A percentile compares a stretch with the other conserved stretches of the same genome.
phyloP scores from a whole-genome alignment of 2,888 invertebrate species.

The Clunio marinus region DNA sequence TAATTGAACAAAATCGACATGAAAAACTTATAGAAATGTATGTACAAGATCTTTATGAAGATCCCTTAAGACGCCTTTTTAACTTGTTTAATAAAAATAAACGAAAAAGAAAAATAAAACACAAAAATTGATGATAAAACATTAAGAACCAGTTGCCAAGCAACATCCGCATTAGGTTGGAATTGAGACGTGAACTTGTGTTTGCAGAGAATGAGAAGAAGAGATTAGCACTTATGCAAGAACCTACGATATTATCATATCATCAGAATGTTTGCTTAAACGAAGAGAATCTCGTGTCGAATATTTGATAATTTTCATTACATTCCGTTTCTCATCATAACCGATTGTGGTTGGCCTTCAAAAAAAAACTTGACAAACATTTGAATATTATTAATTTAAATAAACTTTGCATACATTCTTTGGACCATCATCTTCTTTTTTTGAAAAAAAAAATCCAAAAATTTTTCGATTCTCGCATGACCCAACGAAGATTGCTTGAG shows the following conservation, averaged over 20 bases:
- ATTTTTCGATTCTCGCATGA: not conserved
- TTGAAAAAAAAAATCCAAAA: too few relatives aligned
- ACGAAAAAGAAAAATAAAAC: not conserved
- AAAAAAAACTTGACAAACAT: constrained; percentile 8
- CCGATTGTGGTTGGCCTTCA: constrained; percentile 17
- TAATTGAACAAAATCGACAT: not conserved
- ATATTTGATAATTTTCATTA: constrained; percentile 19
- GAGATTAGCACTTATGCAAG: constrained; percentile 3
- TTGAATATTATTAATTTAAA: constrained; percentile 24
- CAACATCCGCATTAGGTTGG: not conserved
- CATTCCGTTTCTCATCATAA: constrained; percentile 9
- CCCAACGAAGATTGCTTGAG: not conserved
- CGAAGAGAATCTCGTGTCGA: too few relatives aligned
- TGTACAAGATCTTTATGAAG: not conserved
- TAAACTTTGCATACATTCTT: constrained; percentile 8
- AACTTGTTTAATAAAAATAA: not conserved
- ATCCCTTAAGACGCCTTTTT: too few relatives aligned
- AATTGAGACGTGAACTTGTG: not conserved
- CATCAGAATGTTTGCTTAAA: constrained; percentile 10
- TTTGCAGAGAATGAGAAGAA: not conserved
- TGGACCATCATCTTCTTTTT: too few relatives aligned
- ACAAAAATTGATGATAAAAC: not conserved
- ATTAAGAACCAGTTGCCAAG: not conserved
- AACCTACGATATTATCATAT: not conserved
- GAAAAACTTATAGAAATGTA: not conserved